Evolutionary conservation across 2,888 invertebrate genomes (phyloP).

Genomic region (Dinocampus coccinellae): DNA sequence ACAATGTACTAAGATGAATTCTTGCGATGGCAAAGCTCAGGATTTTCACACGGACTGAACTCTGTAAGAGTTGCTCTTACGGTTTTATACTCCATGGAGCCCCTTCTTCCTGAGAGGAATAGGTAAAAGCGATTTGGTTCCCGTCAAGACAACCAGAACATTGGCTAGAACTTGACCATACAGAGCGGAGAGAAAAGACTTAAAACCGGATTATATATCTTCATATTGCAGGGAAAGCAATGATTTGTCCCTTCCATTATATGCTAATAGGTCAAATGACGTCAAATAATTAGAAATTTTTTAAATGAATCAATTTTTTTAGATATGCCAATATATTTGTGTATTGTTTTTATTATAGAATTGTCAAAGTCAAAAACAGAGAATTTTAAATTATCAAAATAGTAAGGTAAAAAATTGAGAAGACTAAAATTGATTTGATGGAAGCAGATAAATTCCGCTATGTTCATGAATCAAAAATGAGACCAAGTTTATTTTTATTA

Average conservation of each 20-base stretch:
- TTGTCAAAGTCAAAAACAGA: background rate
- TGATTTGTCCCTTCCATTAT: conserved; percentile 9
- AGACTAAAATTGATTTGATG: too few species aligned
- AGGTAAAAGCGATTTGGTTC: conserved; percentile 60
- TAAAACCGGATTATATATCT: conserved; percentile 44
- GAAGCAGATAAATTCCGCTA: too few species aligned
- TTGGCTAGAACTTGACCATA: conserved; percentile 61
- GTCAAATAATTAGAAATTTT: background rate
- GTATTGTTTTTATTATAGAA: too few species aligned
- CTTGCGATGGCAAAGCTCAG: conserved; percentile 41
- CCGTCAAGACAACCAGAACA: conserved; percentile 55
- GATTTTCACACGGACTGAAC: conserved; percentile 57
- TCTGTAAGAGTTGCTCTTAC: conserved; percentile 54
- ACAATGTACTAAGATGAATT: conserved; percentile 21
- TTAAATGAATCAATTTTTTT: too few species aligned
- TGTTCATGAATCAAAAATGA: too few species aligned
- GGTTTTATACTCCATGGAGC: conserved; percentile 61
- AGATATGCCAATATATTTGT: too few species aligned
- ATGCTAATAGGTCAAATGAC: conserved; percentile 20
- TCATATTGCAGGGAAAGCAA: conserved; percentile 11
- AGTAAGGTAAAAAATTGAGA: background rate
- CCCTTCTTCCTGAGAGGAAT: conserved; percentile 53
- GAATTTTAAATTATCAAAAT: background rate
- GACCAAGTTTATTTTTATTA: too few species aligned
- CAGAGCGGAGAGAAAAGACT: conserved; percentile 60